Evolutionary conservation across 2,888 invertebrate species (phyloP), one percentile per base, ranked within the genome.

Genomic region (Orgyia antiqua): DNA sequence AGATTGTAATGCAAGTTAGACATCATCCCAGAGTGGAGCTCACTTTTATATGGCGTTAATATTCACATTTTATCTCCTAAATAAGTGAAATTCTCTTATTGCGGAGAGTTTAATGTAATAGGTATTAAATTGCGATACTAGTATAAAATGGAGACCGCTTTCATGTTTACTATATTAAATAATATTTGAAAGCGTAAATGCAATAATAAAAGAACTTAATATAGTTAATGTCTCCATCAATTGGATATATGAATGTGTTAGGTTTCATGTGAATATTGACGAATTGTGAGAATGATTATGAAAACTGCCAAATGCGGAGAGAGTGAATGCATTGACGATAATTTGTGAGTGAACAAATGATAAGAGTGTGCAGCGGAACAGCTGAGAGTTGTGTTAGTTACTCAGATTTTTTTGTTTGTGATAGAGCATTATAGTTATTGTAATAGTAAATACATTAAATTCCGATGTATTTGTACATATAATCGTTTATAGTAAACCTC

Each of bases 251-350:
- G n/a, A n/a, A n/a, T n/a, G n/a, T n/a, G n/a, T n/a, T n/a, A n/a
- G n/a, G 67, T 76, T 64, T 57, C 40, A 73, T 79, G 78, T 75
- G 82, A 78, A 77, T 79, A 79, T 76, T 65, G 73, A 75, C 70
- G 47, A 45, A 35, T 35, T 56, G 67, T 62, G 67, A 63, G 67
- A 65, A 61, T 61, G 65, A 68, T 64, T 69, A 74, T 69, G 67
- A 71, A 67, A 74, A 83, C 80, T 86, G 86, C 86, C 86, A 84
- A 86, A 84, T 74, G 82, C 74, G 71, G 72, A 37, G 49, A 39
- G 49, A 45, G 58, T 43, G 46, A 46, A 56, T 47, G 54, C 43
- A 38, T 32, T 33, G 26, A 29, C 36, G 36, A 45, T 17, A 5
- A 34, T 44, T 31, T 37, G 62, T 36, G 47, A 42, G 29, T 20